Evolutionary conservation across 2,797 vertebrate species (phyloP).

Genomic region (Coregonus ussuriensis): DNA sequence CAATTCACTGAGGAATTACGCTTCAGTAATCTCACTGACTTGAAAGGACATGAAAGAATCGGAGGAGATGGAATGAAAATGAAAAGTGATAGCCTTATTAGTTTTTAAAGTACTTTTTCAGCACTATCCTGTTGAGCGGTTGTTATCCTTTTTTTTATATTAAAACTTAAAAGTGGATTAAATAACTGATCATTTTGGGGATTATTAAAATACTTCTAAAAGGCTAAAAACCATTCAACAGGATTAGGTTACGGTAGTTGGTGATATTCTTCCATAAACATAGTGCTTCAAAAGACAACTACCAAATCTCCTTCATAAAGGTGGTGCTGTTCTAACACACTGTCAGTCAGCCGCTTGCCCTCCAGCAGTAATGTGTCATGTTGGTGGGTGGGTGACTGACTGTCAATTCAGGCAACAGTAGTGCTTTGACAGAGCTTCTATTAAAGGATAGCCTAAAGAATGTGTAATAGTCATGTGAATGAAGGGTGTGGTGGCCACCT

Average conservation of each 20-base stretch:
- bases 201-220: not conserved
- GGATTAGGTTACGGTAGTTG: not conserved
- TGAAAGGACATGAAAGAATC: too few relatives aligned
- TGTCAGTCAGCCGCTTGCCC: not conserved
- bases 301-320: not conserved
- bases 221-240: not conserved
- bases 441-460: too few relatives aligned
- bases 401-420: too few relatives aligned
- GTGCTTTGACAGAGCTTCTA: too few relatives aligned
- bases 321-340: not conserved
- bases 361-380: too few relatives aligned
- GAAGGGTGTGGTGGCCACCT: too few relatives aligned
- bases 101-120: not conserved
- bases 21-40: not conserved
- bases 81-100: not conserved
- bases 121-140: not conserved
- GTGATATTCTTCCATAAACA: not conserved
- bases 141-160: not conserved
- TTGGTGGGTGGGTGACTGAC: too few relatives aligned
- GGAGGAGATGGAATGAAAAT: not conserved
- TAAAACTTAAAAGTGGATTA: not conserved
- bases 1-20: not conserved
- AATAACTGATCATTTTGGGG: not conserved
- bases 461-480: too few relatives aligned
- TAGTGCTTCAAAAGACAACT: not conserved